Conservation (phyloP, 2,888 invertebrate genomes). For the Nesidiocoris tenuis region DNA sequence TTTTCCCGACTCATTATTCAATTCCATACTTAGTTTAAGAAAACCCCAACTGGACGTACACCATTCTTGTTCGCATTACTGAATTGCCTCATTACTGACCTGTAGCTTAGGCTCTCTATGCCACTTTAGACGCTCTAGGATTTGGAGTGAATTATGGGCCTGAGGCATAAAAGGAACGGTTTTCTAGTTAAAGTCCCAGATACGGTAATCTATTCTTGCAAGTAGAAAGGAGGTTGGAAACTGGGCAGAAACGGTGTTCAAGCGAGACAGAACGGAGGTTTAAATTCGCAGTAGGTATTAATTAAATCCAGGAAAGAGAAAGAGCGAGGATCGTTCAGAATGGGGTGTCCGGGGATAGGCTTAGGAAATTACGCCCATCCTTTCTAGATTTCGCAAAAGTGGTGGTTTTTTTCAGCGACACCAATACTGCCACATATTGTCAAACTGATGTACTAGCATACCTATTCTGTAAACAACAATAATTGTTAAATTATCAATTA, state of each 20-base stretch:
- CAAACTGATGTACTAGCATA: too few relatives aligned
- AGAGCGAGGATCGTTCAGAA: neutral
- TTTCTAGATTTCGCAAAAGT: neutral
- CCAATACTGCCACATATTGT: too few relatives aligned
- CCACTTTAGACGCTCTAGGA: slow-evolving; percentile 6
- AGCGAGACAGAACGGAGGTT: neutral
- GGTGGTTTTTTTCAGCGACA: too few relatives aligned
- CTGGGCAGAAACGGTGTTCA: neutral
- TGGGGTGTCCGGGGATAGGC: neutral
- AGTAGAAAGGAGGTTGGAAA: neutral
- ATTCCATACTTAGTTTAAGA: too few relatives aligned
- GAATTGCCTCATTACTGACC: too few relatives aligned
- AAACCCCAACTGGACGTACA: too few relatives aligned
- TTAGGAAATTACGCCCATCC: neutral
- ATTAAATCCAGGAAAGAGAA: slow-evolving; percentile 37
- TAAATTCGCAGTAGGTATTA: slow-evolving; percentile 38
- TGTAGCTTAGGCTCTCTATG: too few relatives aligned
- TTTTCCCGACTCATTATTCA: too few relatives aligned
- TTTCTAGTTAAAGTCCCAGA: neutral
- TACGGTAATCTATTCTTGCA: neutral
- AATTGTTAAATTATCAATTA: too few relatives aligned
- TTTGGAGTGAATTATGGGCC: neutral
- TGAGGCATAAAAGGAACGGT: neutral
- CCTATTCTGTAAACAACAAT: too few relatives aligned
- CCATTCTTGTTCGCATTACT: too few relatives aligned